Base-by-base conservation (phyloP, 2,113 vertebrate species). In the Piaya cayana region DNA sequence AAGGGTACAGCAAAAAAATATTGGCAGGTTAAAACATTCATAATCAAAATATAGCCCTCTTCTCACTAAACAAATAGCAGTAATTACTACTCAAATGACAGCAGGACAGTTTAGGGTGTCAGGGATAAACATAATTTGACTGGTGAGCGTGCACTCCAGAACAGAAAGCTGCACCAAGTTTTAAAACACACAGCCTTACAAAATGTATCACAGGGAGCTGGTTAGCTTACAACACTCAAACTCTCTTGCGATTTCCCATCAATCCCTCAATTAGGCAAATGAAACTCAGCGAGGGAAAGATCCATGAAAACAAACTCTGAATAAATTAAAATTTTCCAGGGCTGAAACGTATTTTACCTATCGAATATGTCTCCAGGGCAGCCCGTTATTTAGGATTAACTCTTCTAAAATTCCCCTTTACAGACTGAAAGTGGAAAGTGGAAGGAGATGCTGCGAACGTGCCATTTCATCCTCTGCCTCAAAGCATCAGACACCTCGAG, bases 121-220 rank as follows among this genome's bases (percentile, higher is more conserved):
- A 93, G 88, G 67, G 68, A 67, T 81, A 79, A 83, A 76, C 75
- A 63, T 39, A 10, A 63, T 75, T 93, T 93, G 80, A 70, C 68
- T 93, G 90, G 84, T 79, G 30, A 93, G 92, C 69, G 30, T 50
- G 77, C 72, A 92, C 75, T 84, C 95, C 90, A 94, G 96, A 93
- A 95, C 53, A 93, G 94, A 96, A 97, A 94, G 75, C 93, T 97
- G 92, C 94, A 95, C 77, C 15, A 70, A 93, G 71, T 76, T 95
- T 81, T 78, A 75, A 87, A 82, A 60, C 92, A 82, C 45, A 56
- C 29, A 76, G 74, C 47, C 62, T 84, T 72, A 42, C 62, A 82
- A 77, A 87, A 81, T 23, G 16, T 56, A 62, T 65, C 79, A 45
- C 49, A 72, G 49, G 65, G 63, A 81, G 64, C 52, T n/a, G 65